Evolutionary conservation across 2,113 vertebrate genomes (phyloP), one percentile per base, ranked within the genome.

Genomic region (Takifugu flavidus): DNA sequence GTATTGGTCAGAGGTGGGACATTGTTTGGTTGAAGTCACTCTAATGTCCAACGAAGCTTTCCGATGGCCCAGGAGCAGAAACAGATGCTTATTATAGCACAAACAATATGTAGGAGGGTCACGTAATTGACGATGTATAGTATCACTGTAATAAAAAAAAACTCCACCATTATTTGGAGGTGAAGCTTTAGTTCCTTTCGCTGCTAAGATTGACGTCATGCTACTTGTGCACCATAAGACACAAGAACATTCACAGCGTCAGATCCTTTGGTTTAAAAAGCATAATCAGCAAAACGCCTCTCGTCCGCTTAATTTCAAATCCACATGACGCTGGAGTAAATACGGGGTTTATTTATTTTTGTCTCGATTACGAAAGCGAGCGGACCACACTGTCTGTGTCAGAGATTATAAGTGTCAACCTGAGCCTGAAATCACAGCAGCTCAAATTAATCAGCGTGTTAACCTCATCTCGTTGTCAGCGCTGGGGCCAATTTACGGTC

Each of bases 361-460:
- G 34, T 39, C 34, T 75, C 65, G 79, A 77, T 82, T 76, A 77
- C 71, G 79, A 79, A 78, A 77, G 70, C 66, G 77, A 73, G 65
- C 62, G 25, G 65, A 74, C 80, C 73, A 79, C 74, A 68, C 72
- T 73, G 80, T 81, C 61, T 83, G 69, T 77, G 83, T 86, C 80
- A 87, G 71, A 87, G 83, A 84, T 82, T 79, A 71, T 71, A 79
- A 87, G 81, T 82, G 83, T 86, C 85, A 87, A 77, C 79, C 77
- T 82, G 69, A 82, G 81, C 75, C 84, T 84, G 87, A 80, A 86
- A 85, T 87, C 85, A 83, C 87, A 83, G 85, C 74, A 80, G 83
- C 83, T 80, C 77, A 83, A 78, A 89, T 89, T 85, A 85, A 85
- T 87, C 84, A 83, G 85, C 78, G 79, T 82, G 87, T 87, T 87